phyloP scores from a whole-genome alignment of 2,797 vertebrate genomes.

The Bucorvus abyssinicus region DNA sequence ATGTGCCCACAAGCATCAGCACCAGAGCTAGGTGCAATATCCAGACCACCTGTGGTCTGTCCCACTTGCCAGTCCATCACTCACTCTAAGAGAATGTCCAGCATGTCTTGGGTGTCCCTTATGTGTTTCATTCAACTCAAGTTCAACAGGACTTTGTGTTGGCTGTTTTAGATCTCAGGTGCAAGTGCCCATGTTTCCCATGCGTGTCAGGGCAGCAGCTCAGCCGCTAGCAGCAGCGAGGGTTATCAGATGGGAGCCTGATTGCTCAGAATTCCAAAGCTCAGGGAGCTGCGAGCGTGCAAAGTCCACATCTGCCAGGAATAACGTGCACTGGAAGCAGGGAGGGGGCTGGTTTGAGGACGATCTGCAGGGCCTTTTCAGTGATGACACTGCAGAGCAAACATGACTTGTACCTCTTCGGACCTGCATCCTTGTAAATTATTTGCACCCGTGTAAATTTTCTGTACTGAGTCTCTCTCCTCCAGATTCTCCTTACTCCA shows the following conservation, averaged over 20 bases:
- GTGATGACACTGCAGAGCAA: background rate
- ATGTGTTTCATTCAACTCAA: background rate
- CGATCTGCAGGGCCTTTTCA: background rate
- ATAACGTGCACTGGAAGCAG: background rate
- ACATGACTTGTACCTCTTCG: background rate
- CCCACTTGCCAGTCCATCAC: background rate
- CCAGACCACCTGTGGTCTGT: background rate
- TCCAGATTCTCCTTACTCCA: background rate
- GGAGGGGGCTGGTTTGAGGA: background rate
- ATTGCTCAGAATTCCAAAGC: background rate
- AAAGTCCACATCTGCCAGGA: background rate
- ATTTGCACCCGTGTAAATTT: background rate
- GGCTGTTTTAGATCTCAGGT: background rate
- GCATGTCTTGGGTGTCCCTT: background rate
- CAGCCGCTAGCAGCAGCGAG: fast-evolving
- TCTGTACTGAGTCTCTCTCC: background rate
- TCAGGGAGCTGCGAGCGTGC: background rate
- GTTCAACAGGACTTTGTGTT: background rate
- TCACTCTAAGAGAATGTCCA: background rate
- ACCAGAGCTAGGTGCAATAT: background rate
- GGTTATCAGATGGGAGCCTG: background rate
- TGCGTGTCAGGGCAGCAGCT: fast-evolving
- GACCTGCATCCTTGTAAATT: background rate
- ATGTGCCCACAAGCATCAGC: background rate
- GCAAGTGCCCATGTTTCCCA: fast-evolving